Percentiles rank a stretch among this genome's conserved stretches.
These are phyloP conservation scores for Aythya baeri DNA, from an alignment of 2,113 vertebrate genomes.

Conservation along the genomic window DNA sequence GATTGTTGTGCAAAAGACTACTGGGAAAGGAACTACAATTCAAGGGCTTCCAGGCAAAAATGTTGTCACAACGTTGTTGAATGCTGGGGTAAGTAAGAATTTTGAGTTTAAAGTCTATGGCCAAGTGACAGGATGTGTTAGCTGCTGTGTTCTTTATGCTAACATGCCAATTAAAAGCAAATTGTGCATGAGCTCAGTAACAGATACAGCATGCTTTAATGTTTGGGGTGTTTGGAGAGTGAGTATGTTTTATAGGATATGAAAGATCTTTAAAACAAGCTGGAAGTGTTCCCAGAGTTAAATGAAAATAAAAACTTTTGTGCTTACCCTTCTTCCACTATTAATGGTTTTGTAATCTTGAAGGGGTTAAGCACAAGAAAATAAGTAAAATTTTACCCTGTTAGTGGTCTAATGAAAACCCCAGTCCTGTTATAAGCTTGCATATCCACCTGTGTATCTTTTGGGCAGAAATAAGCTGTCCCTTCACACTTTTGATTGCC, in stretches of 20 bases:
- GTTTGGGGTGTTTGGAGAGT: neutral
- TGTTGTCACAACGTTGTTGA: constrained; percentile 94
- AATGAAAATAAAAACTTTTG: neutral
- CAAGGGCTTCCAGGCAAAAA: constrained; percentile 97
- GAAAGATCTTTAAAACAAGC: neutral
- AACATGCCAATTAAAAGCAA: neutral
- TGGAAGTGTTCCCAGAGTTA: neutral
- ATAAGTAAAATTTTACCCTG: neutral
- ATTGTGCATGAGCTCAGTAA: neutral
- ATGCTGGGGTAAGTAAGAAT: constrained; percentile 89
- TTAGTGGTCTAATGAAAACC: neutral
- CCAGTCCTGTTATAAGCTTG: neutral
- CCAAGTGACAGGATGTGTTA: neutral
- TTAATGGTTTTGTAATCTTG: neutral
- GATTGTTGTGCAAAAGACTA: constrained; percentile 98
- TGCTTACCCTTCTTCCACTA: neutral
- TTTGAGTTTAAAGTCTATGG: neutral
- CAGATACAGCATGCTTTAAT: neutral
- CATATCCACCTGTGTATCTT: neutral
- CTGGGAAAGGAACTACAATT: constrained; percentile 95
- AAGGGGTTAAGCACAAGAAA: neutral
- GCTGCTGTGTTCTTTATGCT: constrained; percentile 10
- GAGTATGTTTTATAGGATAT: neutral
- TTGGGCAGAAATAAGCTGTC: neutral
- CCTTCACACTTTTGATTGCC: neutral